Conservation (phyloP, 2,797 vertebrate species). For the Chiroxiphia lanceolata region DNA sequence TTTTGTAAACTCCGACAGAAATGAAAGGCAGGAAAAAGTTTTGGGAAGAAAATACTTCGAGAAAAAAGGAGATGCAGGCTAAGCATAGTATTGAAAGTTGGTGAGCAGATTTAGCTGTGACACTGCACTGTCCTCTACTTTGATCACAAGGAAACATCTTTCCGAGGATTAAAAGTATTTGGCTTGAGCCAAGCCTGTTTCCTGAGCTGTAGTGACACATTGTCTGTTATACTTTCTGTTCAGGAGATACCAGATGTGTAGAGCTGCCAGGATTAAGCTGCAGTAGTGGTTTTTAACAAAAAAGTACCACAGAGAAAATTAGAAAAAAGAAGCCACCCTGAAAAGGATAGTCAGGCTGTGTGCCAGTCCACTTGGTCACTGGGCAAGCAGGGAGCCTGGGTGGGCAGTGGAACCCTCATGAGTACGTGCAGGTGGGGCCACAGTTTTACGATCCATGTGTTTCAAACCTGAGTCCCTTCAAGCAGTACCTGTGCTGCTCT, state of each 20-base stretch:
- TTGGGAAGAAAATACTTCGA: background rate
- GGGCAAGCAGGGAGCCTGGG: background rate
- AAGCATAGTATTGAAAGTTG: background rate
- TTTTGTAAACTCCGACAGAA: background rate
- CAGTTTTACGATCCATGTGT: accelerated
- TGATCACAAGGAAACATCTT: background rate
- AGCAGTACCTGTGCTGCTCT: background rate
- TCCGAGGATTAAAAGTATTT: background rate
- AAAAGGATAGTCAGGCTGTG: background rate
- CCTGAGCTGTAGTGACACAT: background rate
- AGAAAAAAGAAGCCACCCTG: background rate
- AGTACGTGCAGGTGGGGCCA: accelerated
- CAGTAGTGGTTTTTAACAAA: background rate
- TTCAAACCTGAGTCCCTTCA: background rate
- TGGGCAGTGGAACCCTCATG: background rate
- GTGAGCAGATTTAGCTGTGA: background rate
- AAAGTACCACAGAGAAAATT: background rate
- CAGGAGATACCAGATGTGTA: background rate
- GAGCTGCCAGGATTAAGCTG: background rate
- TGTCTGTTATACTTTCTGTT: background rate
- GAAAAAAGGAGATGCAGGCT: background rate
- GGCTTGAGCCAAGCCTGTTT: background rate
- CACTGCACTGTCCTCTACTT: background rate
- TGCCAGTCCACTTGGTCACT: background rate
- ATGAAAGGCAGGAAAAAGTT: background rate